Evolutionary conservation across 2,888 invertebrate species (phyloP).

Genomic region (Acholoe squamosa): DNA sequence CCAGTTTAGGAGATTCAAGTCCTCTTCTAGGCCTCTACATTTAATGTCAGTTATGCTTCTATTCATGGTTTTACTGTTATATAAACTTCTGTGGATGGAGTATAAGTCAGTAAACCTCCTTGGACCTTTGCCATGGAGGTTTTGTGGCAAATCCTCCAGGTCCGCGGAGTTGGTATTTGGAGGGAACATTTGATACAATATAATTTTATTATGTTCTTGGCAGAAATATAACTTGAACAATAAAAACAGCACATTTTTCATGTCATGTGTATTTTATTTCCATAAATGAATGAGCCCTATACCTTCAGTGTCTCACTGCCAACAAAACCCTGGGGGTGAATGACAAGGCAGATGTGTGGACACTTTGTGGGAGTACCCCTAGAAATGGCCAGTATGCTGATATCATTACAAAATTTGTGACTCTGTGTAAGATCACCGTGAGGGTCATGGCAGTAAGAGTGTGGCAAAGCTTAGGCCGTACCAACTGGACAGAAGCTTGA

Average conservation of each 20-base stretch:
- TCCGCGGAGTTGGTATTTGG: too few relatives aligned
- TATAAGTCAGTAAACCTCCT: too few relatives aligned
- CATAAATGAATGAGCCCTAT: conserved; percentile 23
- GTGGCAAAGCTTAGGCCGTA: not conserved
- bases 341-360: conserved; percentile 38
- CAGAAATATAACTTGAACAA: too few relatives aligned
- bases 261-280: not conserved
- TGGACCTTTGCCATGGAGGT: too few relatives aligned
- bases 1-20: too few relatives aligned
- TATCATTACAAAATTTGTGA: not conserved
- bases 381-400: not conserved
- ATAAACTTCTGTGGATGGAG: too few relatives aligned
- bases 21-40: too few relatives aligned
- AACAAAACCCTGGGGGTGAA: not conserved
- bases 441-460: not conserved
- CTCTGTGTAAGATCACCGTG: not conserved
- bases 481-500: conserved; percentile 14
- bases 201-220: too few relatives aligned
- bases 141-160: too few relatives aligned
- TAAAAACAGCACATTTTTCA: not conserved
- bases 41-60: too few relatives aligned
- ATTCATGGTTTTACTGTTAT: too few relatives aligned
- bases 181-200: too few relatives aligned
- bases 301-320: conserved; percentile 2
- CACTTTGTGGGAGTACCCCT: not conserved